Base-by-base conservation (phyloP, 2,888 invertebrate species). In the Escarpia spicata region DNA sequence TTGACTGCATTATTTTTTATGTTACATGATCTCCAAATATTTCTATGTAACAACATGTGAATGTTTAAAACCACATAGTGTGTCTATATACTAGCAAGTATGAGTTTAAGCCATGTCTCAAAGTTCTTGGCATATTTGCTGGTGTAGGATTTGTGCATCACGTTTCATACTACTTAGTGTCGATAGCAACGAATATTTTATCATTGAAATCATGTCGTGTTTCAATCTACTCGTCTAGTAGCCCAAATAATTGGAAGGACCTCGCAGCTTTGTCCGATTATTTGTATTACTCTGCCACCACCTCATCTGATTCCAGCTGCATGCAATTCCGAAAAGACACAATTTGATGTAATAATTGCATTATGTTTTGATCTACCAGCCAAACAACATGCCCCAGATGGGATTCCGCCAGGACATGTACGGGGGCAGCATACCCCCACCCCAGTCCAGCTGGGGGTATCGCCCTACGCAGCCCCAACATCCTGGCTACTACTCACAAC, bases 351-450 rank as follows among this genome's bases (percentile, higher is more conserved):
- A 37, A 1, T 37, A 37, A 37, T 19, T 91, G 6, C 52, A 75
- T 6, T 75, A 3, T 75, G 75, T 26, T 44, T 4, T 43, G 43
- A 12, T 91, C 37, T 19, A 91, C 26, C 91, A 91, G 91, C 92
- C 44, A 75, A 75, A n/a, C 75, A 75, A 75, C 52, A 91, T 91
- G 92, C 26, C 92, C n/a, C 92, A 58, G 26, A 93, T 93, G 93
- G 75, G 91, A 15, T 90, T 92, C 91, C 91, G 91, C 3, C 91
- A 91, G 45, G 91, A 91, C 44, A 91, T 91, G 91, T 91, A 91
- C 37, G 91, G 43, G 15, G 44, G 52, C 26, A 45, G 15, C 19
- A 52, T 44, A 43, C 91, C 45, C 44, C 44, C 52, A 3, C 26
- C 26, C 75, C 75, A 75, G 75, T 26, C 75, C 26, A 60, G 60